Percentiles rank a stretch among this genome's conserved stretches.
Conservation (phyloP, 35 echinoderm and acorn worm species). For the Apostichopus californicus region DNA sequence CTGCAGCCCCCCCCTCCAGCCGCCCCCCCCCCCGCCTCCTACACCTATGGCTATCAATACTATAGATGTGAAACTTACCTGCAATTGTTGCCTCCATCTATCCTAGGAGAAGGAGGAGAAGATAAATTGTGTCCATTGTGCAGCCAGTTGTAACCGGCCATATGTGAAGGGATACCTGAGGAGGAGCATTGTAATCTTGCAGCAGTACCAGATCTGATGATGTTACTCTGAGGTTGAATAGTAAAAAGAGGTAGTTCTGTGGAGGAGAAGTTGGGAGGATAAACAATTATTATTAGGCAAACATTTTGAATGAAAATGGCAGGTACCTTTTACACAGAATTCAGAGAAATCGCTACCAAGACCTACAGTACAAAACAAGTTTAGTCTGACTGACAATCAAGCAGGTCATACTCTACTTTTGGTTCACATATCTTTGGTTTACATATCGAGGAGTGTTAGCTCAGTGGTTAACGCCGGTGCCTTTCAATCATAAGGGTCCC, state of each 20-base stretch:
- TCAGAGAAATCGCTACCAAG: not conserved
- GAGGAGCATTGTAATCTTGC: slow-evolving; percentile 12
- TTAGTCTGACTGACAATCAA: no score
- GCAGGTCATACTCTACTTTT: no score
- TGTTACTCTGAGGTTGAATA: slow-evolving; percentile 39
- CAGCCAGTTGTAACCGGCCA: slow-evolving; percentile 3
- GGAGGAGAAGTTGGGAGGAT: no score
- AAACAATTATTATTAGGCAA: not conserved
- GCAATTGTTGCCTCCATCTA: not conserved
- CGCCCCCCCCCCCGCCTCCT: no score
- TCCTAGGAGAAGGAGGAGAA: not conserved
- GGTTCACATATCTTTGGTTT: no score
- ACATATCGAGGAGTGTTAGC: no score
- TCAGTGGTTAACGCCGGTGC: no score
- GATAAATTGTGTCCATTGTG: slow-evolving; percentile 19
- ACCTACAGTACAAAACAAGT: not conserved
- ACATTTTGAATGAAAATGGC: not conserved
- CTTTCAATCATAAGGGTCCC: no score
- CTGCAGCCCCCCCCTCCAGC: no score
- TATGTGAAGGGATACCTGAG: slow-evolving; percentile 18
- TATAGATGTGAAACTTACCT: not conserved
- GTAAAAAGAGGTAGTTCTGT: slow-evolving; percentile 49
- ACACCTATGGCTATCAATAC: not conserved
- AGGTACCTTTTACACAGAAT: not conserved
- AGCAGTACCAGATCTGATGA: slow-evolving; percentile 29